Evolutionary conservation across 1,140 invertebrate genomes (phyloP), one percentile per base, ranked within the genome.

Genomic region (Chelonus insularis): DNA sequence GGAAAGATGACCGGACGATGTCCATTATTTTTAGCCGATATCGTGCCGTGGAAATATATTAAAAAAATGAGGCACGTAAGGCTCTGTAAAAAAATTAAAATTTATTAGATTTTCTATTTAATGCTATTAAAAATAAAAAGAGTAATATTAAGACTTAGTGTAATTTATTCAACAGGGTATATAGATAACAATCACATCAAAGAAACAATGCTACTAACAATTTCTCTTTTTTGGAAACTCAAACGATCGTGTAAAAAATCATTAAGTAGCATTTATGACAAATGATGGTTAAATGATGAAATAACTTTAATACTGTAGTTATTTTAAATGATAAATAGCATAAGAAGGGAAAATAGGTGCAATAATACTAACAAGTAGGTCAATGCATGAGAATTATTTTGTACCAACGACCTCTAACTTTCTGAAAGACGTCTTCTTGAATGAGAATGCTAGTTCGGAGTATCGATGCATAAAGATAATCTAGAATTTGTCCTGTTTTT

Each of bases 21-120:
- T 51, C 57, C 62, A 60, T 60, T 60, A 14, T 20, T 55, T 4
- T 37, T 36, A 41, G 51, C 51, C n/a, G 36, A 60, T 50, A 20
- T 29, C 8, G 5, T 12, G 39, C 29, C 45, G 25, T 23, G 23
- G 32, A 36, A 29, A 39, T 48, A 55, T 59, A 60, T 68, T 63
- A 77, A 57, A 65, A 78, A 63, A 29, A 74, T 57, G 64, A 75
- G 63, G 59, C 74, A 67, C 64, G 65, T 66, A 36, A 76, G 69
- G 55, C 70, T 60, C 78, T 80, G 62, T 7, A 73, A 71, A 20
- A 47, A 36, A 39, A 59, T 52, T 45, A 52, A 51, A 23, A 29
- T 29, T 29, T 29, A 29, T 29, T 7, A 4, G 25, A 29, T 29
- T 29, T 4, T 29, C 25, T 29, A 29, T 29, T 29, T n/a, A n/a